Evolutionary conservation across 2,797 vertebrate genomes (phyloP), one percentile per base, ranked within the genome.

Genomic region (Chiloscyllium punctatum): DNA sequence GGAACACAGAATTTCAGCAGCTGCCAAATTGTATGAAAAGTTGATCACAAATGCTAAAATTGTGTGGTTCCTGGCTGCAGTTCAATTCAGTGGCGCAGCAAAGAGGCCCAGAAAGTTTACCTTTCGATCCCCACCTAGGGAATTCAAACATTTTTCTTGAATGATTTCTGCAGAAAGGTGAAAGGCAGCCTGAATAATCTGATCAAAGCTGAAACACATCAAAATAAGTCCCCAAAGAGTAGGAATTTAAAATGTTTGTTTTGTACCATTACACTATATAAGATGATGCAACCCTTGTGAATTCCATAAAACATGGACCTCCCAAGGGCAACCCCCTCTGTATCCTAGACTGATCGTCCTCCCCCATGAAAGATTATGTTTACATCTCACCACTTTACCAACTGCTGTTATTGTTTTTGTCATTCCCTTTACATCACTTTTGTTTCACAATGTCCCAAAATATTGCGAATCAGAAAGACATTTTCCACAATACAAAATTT

Each of bases 361-460:
- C 30, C 18, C 88, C 62, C 62, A n/a, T 66, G 30, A n/a, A 62
- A 66, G 88, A 91, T 91, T 91, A 91, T 91, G 66, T 62, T 91
- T 91, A 33, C 11, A 91, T 33, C 62, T 18, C 88, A 91, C 53
- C 62, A n/a, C 88, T 84, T 84, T 48, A 84, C 21, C 42, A 84
- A 42, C 42, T 84, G 18, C 21, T 25, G 42, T 48, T 25, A 48
- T 4, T 48, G 42, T 48, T 84, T 21, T 84, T 84, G 7, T 25
- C 1, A 23, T 84, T 84, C 48, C 82, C 82, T 84, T 84, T 84
- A 48, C 82, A 2, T 84, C 82, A 8, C 42, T 48, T 48, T 5
- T 23, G 37, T 42, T 84, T 48, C 18, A 37, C 79, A 5, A 16
- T 5, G 2, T 18, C 16, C 18, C 79, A 48, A 84, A 48, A 42